A percentile compares a stretch with the other conserved stretches of the same genome.
phyloP scores from a whole-genome alignment of 2,113 vertebrate genomes.

The Cacatua alba region DNA sequence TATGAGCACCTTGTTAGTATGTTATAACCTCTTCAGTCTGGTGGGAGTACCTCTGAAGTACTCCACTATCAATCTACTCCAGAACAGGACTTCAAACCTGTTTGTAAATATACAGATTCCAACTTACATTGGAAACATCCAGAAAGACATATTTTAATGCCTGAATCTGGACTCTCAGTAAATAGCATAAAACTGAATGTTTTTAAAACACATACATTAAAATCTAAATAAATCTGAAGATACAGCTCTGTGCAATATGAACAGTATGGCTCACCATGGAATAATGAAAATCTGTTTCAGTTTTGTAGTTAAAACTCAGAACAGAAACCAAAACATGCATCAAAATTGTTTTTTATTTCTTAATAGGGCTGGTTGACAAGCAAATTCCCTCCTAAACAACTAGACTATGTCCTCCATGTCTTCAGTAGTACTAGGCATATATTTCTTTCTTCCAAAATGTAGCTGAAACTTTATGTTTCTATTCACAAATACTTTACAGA shows the following conservation, averaged over 20 bases:
- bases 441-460: not conserved
- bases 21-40: not conserved
- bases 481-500: slow-evolving; percentile 42
- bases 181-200: not conserved
- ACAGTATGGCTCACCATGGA: not conserved
- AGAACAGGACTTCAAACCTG: not conserved
- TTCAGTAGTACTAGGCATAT: not conserved
- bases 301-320: not conserved
- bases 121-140: not conserved
- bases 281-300: not conserved
- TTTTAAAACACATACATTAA: not conserved
- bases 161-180: not conserved
- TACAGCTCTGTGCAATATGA: not conserved
- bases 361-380: not conserved
- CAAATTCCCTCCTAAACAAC: not conserved
- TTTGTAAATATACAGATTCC: not conserved
- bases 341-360: not conserved
- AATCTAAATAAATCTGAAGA: not conserved
- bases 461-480: slow-evolving; percentile 6
- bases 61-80: not conserved
- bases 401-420: not conserved
- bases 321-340: not conserved
- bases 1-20: not conserved
- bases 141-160: not conserved
- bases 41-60: not conserved